A percentile compares a stretch with the other conserved stretches of the same genome.
Conservation (phyloP, 2,113 vertebrate genomes). For the Equus quagga region DNA sequence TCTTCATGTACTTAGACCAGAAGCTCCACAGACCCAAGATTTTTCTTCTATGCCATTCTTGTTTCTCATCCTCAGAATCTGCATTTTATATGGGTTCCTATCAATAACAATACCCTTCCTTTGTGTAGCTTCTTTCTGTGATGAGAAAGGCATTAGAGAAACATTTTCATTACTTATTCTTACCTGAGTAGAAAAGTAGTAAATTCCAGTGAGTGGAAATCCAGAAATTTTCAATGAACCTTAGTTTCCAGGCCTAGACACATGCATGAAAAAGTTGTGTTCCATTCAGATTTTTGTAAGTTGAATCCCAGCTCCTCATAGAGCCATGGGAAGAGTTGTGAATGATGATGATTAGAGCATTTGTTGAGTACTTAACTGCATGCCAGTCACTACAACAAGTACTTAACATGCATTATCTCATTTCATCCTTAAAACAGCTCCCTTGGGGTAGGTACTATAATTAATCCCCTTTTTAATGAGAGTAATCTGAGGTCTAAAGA, state of each 20-base stretch:
- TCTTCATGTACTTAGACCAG: constrained; percentile 4
- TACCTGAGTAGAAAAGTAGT: background rate
- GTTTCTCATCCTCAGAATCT: background rate
- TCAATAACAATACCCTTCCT: background rate
- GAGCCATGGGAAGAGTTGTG: background rate
- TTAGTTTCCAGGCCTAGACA: background rate
- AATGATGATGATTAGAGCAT: background rate
- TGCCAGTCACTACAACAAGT: background rate
- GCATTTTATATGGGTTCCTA: background rate
- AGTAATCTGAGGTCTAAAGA: background rate
- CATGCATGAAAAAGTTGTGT: background rate
- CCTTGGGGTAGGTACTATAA: background rate
- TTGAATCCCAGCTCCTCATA: background rate
- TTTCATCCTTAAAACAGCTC: constrained; percentile 21
- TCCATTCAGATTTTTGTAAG: background rate
- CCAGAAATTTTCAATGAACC: background rate
- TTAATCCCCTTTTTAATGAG: constrained; percentile 34
- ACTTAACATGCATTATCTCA: constrained; percentile 5
- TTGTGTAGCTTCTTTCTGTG: background rate
- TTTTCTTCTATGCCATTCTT: background rate
- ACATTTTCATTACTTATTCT: background rate
- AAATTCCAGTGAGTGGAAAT: background rate
- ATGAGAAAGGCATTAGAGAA: background rate
- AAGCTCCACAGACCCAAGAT: constrained; percentile 20
- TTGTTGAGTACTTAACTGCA: background rate